Evolutionary conservation across 2,797 vertebrate genomes (phyloP), one percentile per base, ranked within the genome.

Genomic region (Paramormyrops hopkinsi): DNA sequence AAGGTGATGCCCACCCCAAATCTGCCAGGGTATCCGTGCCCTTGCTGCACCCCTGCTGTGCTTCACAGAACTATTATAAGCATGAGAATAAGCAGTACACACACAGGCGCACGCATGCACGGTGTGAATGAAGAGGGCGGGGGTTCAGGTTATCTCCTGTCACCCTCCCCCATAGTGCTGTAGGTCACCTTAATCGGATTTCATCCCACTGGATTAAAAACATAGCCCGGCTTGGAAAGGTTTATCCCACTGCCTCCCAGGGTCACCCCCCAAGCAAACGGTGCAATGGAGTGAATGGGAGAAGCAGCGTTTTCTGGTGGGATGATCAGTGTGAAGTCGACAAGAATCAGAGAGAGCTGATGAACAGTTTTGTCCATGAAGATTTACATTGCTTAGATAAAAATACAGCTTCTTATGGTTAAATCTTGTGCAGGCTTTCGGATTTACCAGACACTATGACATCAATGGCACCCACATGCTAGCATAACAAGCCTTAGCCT

Each of bases 101-200:
- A 73, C 29, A 6, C 11, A 73, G 11, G 19, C 33, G 8, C 33
- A 79, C 4, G 37, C 73, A 19, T 37, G 6, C 37, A 8, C 2
- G 4, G 33, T 19, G 33, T 8, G 12, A 79, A 79, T 14, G 41
- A 19, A 79, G 73, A 19, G 73, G 73, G 25, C 6, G 17, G 73
- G 6, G 14, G 0, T 33, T 79, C 5, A 19, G 6, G 73, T n/a
- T n/a, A 46, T 79, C 73, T n/a, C 73, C 73, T n/a, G 2, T 44
- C 73, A 79, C 17, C 73, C 73, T 46, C 73, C 65, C 29, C 65
- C 65, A 73, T 17, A 37, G 19, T 46, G 41, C 37, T 9, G 88
- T 7, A 79, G 41, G 65, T 53, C 73, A 37, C 33, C 46, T 76
- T 76, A 88, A 88, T 88, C 65, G 19, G 65, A 88, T 88, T 88